phyloP scores from a whole-genome alignment of 2,888 invertebrate species.

The Philopedon plagiatum region DNA sequence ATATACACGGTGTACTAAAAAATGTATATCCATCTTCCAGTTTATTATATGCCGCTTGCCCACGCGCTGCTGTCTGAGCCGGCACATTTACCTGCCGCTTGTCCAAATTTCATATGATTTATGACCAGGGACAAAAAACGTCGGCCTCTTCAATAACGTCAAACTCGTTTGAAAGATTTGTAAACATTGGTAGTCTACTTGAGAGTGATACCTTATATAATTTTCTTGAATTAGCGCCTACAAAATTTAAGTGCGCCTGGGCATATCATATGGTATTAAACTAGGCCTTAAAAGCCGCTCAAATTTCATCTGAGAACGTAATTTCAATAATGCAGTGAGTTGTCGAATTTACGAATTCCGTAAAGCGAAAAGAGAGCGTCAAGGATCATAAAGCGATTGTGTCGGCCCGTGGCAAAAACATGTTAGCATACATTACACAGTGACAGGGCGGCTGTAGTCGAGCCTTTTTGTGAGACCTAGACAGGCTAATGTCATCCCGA shows the following conservation, averaged over 20 bases:
- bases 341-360: constrained; percentile 53
- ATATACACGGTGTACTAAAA: neutral
- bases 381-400: constrained; percentile 66
- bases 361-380: constrained; percentile 59
- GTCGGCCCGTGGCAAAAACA: constrained; percentile 65
- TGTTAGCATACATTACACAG: constrained; percentile 69
- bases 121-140: no score
- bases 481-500: constrained; percentile 68
- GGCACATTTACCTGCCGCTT: no score
- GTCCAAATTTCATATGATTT: no score
- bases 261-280: constrained; percentile 1
- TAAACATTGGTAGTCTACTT: no score
- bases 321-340: constrained; percentile 50
- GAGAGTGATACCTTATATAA: no score
- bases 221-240: neutral
- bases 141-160: no score
- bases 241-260: neutral
- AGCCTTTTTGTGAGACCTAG: constrained; percentile 67
- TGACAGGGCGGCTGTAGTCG: constrained; percentile 66
- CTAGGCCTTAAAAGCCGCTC: constrained; percentile 8
- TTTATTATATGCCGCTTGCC: no score
- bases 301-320: constrained; percentile 37
- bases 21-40: no score
- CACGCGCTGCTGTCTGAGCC: no score
- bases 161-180: no score